phyloP scores from a whole-genome alignment of 2,797 vertebrate genomes.

The Percopsis omiscomaycus region DNA sequence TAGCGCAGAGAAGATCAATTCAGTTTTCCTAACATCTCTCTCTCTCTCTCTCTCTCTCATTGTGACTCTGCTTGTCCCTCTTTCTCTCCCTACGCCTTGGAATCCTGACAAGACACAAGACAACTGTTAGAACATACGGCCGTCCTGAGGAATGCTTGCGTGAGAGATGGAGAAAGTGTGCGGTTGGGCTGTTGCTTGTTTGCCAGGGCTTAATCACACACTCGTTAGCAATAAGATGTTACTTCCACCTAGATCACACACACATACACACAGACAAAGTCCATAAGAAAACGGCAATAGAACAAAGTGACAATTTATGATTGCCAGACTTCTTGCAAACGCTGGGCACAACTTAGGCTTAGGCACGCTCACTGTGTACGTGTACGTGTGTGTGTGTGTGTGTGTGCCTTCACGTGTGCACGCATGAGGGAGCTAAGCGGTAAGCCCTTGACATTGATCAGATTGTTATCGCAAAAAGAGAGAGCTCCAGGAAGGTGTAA shows the following conservation, averaged over 20 bases:
- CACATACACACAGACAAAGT: background rate
- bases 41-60: conserved; percentile 1
- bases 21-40: background rate
- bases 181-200: conserved; percentile 6
- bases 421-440: background rate
- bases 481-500: background rate
- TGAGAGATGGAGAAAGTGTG: conserved; percentile 55
- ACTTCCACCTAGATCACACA: conserved; percentile 67
- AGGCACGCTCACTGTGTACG: background rate
- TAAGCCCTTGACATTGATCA: background rate
- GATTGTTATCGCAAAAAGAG: background rate
- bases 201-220: conserved; percentile 85
- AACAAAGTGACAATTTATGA: too few species aligned
- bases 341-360: too few species aligned
- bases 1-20: too few species aligned
- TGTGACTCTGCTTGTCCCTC: background rate
- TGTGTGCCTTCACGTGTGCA: conserved; percentile 4
- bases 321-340: too few species aligned
- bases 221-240: conserved; percentile 87
- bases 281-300: background rate
- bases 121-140: conserved; percentile 79
- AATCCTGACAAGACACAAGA: conserved; percentile 42
- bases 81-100: conserved; percentile 10
- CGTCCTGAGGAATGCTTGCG: conserved; percentile 79
- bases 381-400: conserved; percentile 3